phyloP scores from a whole-genome alignment of 2,113 vertebrate genomes.

The Sakesphorus luctuosus region DNA sequence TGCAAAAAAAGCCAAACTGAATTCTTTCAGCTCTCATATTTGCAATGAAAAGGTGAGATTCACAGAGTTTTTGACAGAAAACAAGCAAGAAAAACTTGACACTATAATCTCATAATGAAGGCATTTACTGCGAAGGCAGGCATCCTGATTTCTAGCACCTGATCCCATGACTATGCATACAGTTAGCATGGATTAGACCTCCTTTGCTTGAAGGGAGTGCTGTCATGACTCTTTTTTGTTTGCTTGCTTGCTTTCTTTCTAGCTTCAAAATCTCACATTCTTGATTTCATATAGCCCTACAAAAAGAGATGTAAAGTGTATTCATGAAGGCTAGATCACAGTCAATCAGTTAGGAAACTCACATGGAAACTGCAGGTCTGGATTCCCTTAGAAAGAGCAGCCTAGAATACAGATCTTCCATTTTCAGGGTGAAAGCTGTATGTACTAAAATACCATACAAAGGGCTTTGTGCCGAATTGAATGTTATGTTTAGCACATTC shows the following conservation, averaged over 20 bases:
- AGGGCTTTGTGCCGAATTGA: conserved; percentile 17
- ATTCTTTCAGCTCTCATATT: neutral
- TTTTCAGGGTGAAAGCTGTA: neutral
- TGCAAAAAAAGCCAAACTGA: neutral
- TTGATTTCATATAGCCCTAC: neutral
- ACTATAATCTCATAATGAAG: neutral
- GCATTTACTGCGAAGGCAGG: neutral
- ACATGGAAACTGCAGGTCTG: neutral
- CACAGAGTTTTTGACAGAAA: neutral
- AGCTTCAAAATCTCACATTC: neutral
- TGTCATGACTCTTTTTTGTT: neutral
- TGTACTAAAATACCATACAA: conserved; percentile 9
- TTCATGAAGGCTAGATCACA: neutral
- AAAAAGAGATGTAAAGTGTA: neutral
- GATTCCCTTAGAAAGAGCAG: neutral
- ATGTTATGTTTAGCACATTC: conserved; percentile 43
- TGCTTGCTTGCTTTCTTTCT: neutral
- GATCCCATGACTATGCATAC: neutral
- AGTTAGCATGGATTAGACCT: neutral
- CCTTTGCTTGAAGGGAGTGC: neutral
- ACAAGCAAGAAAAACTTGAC: neutral
- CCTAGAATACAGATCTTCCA: neutral
- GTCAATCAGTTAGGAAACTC: neutral
- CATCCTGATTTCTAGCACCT: neutral
- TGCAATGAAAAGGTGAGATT: neutral